phyloP scores from a whole-genome alignment of 53 echinoderm and acorn worm species.

The Holothuria leucospilota region DNA sequence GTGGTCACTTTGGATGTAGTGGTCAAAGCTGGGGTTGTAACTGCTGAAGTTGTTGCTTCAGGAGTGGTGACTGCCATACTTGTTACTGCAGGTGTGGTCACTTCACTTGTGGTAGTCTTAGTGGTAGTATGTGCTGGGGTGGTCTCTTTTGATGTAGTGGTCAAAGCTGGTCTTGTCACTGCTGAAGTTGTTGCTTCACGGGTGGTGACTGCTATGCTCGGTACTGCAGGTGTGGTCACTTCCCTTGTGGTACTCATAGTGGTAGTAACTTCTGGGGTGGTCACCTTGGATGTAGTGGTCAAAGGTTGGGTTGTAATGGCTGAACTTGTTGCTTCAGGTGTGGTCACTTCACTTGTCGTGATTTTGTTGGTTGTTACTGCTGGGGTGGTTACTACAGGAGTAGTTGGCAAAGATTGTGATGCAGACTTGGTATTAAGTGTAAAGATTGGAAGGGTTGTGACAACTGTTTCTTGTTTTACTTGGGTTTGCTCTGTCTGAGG shows the following conservation, averaged over 20 bases:
- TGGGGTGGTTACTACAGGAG: too few relatives aligned
- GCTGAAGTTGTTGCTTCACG: slow-evolving; percentile 15
- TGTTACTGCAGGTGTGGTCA: slow-evolving; percentile 38
- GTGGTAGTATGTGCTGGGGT: not conserved
- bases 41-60: slow-evolving; percentile 16
- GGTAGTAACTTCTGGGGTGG: not conserved
- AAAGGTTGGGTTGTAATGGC: slow-evolving; percentile 34
- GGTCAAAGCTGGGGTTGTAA: slow-evolving; percentile 14
- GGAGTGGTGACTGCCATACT: slow-evolving; percentile 30
- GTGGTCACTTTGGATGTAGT: slow-evolving; percentile 43
- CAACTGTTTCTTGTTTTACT: not conserved
- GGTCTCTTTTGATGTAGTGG: slow-evolving; percentile 5
- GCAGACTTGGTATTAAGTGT: too few relatives aligned
- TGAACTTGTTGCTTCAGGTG: slow-evolving; percentile 24
- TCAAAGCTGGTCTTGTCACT: slow-evolving; percentile 20
- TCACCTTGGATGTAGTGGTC: slow-evolving; percentile 25
- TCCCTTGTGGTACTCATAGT: not conserved
- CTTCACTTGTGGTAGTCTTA: slow-evolving; percentile 7
- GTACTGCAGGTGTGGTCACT: slow-evolving; percentile 27
- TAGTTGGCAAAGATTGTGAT: too few relatives aligned
- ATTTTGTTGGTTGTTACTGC: too few relatives aligned
- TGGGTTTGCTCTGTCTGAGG: slow-evolving; percentile 2
- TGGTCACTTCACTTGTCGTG: slow-evolving; percentile 12
- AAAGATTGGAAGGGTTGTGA: slow-evolving; percentile 16
- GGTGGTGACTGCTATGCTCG: slow-evolving; percentile 17